Evolutionary conservation across 1,140 invertebrate genomes (phyloP), one percentile per base, ranked within the genome.

Genomic region (Bathynomus jamesi): DNA sequence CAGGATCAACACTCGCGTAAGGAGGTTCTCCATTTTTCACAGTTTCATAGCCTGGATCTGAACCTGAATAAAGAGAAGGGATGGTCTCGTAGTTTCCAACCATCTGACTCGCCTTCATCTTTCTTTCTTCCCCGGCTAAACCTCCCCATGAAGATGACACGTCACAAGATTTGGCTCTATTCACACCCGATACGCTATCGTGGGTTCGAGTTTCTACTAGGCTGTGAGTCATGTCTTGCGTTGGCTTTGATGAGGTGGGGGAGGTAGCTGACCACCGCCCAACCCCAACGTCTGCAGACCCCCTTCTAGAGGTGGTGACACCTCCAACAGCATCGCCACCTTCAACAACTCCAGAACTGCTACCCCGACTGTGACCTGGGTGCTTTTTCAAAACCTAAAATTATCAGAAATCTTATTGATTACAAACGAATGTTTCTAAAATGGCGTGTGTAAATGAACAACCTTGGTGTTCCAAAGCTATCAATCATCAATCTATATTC

Each of bases 341-440:
- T 53, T 53, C 40, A 17, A 62, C 72, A 32, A 67, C 75, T 28
- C 72, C 75, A 40, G 65, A 76, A 28, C 75, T 76, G 67, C 67
- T 70, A 24, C 71, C 71, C 1, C 75, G 75, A 30, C 70, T 69
- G 62, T 76, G 75, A n/a, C 75, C 72, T 24, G 66, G 70, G 24
- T 71, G 75, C 66, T 76, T 76, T 61, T 76, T 76, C 75, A 76
- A 73, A 25, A 76, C 75, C 75, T 76, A 67, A 3, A 29, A 69
- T 46, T n/a, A 27, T 25, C 11, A 61, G 10, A 31, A 11, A 30
- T 53, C n/a, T n/a, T 3, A 60, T 60, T 4, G 17, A 2, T 24
- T 24, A 60, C 17, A 60, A 24, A 24, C 17, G 24, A 24, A 60
- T 17, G 53, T 24, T n/a, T 4, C 24, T n/a, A 60, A 24, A 4